Conservation (phyloP, 64 coral and sea anemone species). For the Porites australiensis region DNA sequence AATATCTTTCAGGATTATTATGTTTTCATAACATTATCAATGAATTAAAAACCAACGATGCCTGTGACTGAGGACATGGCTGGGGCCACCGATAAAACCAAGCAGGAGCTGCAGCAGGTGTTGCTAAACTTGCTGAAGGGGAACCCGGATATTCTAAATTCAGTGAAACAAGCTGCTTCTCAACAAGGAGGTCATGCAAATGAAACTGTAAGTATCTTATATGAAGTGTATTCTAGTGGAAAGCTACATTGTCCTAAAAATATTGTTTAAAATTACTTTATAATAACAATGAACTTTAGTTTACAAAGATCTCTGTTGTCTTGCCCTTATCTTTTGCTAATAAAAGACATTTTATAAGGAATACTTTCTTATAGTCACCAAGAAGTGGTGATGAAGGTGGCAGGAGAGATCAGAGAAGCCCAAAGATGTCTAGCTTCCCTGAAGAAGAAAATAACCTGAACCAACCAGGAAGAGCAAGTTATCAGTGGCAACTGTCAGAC, state of each 20-base stretch:
- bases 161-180: neutral
- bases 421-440: conserved; percentile 9
- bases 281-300: too few species aligned
- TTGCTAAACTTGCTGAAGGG: conserved; percentile 8
- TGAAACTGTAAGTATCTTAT: neutral
- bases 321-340: neutral
- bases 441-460: conserved; percentile 29
- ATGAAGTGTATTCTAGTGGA: neutral
- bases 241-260: neutral
- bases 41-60: too few species aligned
- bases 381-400: conserved; percentile 28
- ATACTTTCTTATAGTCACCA: neutral
- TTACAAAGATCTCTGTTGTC: neutral
- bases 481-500: conserved; percentile 33
- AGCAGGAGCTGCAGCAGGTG: conserved; percentile 15
- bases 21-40: too few species aligned
- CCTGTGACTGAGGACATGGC: too few species aligned
- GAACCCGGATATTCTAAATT: conserved; percentile 32
- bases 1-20: too few species aligned
- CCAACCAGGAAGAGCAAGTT: neutral
- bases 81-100: neutral
- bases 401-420: neutral
- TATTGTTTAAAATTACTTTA: neutral
- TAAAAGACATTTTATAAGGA: neutral
- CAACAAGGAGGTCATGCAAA: neutral